Conservation (phyloP, 2,113 vertebrate genomes). For the Psilopsiagon aymara region DNA sequence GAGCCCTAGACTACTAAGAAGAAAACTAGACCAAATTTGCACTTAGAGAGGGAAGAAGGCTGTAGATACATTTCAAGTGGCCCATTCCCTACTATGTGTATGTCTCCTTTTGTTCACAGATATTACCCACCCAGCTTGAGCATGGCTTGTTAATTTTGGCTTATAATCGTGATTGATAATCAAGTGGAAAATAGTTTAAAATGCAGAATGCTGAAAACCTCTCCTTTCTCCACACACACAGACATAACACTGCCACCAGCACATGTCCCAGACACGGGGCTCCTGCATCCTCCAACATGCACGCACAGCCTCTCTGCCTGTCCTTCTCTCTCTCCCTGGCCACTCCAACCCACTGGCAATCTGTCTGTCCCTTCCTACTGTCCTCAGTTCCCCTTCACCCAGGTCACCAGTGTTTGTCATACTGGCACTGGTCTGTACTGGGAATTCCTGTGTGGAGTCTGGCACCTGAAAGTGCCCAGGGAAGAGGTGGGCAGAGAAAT, state of each 20-base stretch:
- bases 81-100: not conserved
- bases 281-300: not conserved
- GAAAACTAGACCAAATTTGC: not conserved
- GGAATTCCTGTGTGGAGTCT: not conserved
- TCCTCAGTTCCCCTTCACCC: not conserved
- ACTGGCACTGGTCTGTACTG: not conserved
- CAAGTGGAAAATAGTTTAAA: not conserved
- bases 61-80: not conserved
- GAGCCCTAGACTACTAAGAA: not conserved
- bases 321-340: not conserved
- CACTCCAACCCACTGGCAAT: not conserved
- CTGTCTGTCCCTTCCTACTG: not conserved
- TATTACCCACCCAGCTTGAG: not conserved
- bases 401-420: not conserved
- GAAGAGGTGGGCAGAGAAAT: not conserved
- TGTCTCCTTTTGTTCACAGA: not conserved
- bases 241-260: not conserved
- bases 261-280: rapidly evolving
- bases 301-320: not conserved
- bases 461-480: not conserved
- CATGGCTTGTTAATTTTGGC: not conserved
- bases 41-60: not conserved
- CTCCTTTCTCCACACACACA: not conserved
- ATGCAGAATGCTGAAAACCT: not conserved
- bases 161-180: not conserved